Base-by-base conservation (phyloP, 2,113 vertebrate species). In the Myrmecophaga tridactyla region DNA sequence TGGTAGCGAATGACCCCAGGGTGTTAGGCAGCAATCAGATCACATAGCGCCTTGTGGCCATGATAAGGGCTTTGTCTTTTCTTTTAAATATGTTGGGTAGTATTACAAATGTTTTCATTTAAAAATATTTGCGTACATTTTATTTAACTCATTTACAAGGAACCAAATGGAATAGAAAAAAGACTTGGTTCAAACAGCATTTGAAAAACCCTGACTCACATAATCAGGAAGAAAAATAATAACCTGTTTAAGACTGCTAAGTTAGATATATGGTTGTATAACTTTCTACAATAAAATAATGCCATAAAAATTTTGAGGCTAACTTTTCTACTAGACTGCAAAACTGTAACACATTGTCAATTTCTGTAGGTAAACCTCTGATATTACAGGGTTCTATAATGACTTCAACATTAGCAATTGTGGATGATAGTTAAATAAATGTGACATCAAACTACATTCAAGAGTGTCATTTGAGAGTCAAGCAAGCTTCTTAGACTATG, bases 111-210 rank as follows among this genome's bases (percentile, higher is more conserved):
- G 39, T 82, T 77, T 83, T 60, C 34, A 84, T 90, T 8, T 75
- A 91, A 84, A 76, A 18, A 58, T 25, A 77, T n/a, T 15, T 78
- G 12, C 85, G 60, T 69, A 80, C 25, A 34, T 62, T 85, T 82
- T 85, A 67, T 76, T 67, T 84, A 89, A 36, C 56, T 87, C 27
- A 93, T 84, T 67, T 80, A 78, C 46, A 84, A 92, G 23, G 23
- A 18, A 93, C 69, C 6, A 7, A 62, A 53, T 43, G 39, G 12
- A 12, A 60, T 88, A 90, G 31, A 78, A 87, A 80, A 51, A 87
- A 83, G 48, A 90, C 58, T 6, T 31, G n/a, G 20, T 69, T 89
- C 27, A 90, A 84, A 80, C 18, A 70, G 41, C 29, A 76, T 46
- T 46, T 92, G 70, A 82, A 29, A 73, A 73, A 93, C n/a, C 65